Conservation (phyloP, 2,113 vertebrate genomes). For the Uropsilus gracilis region DNA sequence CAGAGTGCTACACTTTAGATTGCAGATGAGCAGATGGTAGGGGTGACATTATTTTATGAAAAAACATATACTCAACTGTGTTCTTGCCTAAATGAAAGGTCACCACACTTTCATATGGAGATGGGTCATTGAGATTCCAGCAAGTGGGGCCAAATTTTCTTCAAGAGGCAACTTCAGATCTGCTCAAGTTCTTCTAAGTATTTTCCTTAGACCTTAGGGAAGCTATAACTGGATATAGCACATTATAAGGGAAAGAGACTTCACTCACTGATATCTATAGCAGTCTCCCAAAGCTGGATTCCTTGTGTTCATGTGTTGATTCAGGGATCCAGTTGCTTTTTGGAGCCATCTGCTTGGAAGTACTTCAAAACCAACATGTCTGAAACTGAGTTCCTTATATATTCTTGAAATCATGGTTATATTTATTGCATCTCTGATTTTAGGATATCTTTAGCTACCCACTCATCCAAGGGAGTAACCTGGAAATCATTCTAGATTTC, state of each 20-base stretch:
- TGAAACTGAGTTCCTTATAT: background rate
- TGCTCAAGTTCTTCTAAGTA: constrained; percentile 27
- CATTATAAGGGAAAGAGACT: background rate
- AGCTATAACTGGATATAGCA: background rate
- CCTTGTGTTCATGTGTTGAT: background rate
- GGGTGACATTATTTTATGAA: constrained; percentile 46
- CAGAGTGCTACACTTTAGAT: background rate
- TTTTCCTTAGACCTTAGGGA: constrained; percentile 45
- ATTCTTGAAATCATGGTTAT: background rate
- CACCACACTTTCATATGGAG: constrained; percentile 34
- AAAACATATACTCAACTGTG: constrained; percentile 16
- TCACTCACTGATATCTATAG: background rate
- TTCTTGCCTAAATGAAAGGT: constrained; percentile 53
- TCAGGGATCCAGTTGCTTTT: background rate
- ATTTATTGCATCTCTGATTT: background rate
- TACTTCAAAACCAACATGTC: background rate
- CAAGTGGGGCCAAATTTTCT: constrained; percentile 31
- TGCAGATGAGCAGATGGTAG: background rate
- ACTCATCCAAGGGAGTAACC: background rate
- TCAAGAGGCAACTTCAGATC: constrained; percentile 55
- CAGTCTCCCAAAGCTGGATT: background rate
- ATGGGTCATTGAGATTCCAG: constrained; percentile 32
- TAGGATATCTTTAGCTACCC: background rate
- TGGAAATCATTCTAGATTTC: background rate
- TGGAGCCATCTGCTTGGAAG: background rate